Evolutionary conservation across 2,797 vertebrate species (phyloP), one percentile per base, ranked within the genome.

Genomic region (Sorex maritimensis): DNA sequence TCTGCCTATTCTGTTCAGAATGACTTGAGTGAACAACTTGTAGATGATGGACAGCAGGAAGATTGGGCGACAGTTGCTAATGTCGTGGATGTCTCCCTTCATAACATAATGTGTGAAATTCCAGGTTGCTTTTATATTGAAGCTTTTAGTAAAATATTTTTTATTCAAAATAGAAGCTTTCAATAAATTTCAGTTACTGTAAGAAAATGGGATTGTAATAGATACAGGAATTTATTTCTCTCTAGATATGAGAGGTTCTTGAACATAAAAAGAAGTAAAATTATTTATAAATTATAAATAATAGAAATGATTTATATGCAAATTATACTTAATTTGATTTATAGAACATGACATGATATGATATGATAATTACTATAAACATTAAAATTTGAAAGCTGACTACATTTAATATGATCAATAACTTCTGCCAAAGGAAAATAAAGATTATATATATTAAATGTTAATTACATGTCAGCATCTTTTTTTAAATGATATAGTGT

Each of bases 341-440:
- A 78, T 74, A 34, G 44, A 68, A 41, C 52, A 81, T 65, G 69
- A 15, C 1, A 73, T 49, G 11, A 49, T 49, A 49, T 80, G 69
- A 17, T 69, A 72, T 63, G 46, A 19, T 9, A 88, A 92, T 83
- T 80, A 41, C 7, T 88, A 28, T 52, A 88, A 90, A 84, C 4
- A 77, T 41, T 71, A 30, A 6, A n/a, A 80, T 58, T 72, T 21
- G 87, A 79, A 89, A 82, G 90, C 6, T 79, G 17, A 26, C 71
- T 87, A 13, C 91, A 67, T 0, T 74, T 88, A 71, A 15, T 38
- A 78, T 86, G 55, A 71, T 58, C 11, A 92, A 34, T 82, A 30
- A 77, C 81, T 86, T 87, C 14, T 86, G n/a, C 34, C 41, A 88
- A 12, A 69, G 28, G 30, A 86, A 93, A 93, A 17, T 67, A 28